A percentile compares a stretch with the other conserved stretches of the same genome.
Evolutionary conservation across 2,113 vertebrate species (phyloP).

Genomic region (Macrotus californicus): DNA sequence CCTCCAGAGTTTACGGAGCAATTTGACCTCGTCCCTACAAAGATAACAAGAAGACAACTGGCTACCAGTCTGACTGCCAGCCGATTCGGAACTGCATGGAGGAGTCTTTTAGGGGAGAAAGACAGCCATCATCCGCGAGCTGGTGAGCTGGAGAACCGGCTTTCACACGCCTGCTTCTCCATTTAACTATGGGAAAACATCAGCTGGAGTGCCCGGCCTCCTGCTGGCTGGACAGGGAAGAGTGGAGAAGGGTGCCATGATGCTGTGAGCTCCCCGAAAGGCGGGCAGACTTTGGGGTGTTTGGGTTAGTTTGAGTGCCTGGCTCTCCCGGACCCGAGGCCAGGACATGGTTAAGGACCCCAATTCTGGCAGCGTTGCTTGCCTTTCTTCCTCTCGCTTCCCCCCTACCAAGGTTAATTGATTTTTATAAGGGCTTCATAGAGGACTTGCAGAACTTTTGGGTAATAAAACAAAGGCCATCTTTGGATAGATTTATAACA

Average conservation of each 20-base stretch:
- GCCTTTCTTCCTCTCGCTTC: neutral
- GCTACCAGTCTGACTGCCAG: neutral
- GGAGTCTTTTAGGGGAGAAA: neutral
- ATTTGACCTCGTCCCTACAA: neutral
- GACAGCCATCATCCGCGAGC: neutral
- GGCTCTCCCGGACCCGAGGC: neutral
- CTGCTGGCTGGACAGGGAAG: neutral
- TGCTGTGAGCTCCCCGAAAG: too few relatives aligned
- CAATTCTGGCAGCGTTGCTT: neutral
- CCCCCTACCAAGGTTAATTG: slow-evolving; percentile 52
- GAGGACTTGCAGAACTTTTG: slow-evolving; percentile 19
- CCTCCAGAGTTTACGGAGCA: neutral
- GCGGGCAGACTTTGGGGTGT: neutral
- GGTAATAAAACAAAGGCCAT: slow-evolving; percentile 30
- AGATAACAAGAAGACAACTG: neutral
- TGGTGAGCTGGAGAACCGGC: neutral
- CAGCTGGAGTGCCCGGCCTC: neutral
- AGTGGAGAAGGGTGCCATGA: too few relatives aligned
- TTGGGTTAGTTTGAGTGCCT: neutral
- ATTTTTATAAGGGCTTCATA: slow-evolving; percentile 21
- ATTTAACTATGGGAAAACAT: neutral
- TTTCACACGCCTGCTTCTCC: neutral
- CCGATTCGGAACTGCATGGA: neutral
- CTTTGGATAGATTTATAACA: neutral
- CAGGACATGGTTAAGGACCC: neutral